Evolutionary conservation across 2,113 vertebrate genomes (phyloP), one percentile per base, ranked within the genome.

Genomic region (Python bivittatus): DNA sequence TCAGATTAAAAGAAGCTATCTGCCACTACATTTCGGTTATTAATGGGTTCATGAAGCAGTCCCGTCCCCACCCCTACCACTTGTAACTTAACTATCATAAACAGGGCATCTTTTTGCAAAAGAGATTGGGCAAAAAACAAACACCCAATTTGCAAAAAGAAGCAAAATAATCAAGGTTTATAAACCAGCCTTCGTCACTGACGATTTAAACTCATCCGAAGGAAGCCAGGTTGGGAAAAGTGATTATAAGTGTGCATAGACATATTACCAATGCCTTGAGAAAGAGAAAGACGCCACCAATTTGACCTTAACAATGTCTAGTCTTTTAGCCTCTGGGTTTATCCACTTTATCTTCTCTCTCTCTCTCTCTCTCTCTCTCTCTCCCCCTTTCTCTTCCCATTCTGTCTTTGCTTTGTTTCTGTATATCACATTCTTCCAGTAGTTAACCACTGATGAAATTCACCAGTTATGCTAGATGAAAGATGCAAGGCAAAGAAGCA

Each of bases 221-320:
- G 17, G 7, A 48, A 48, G 48, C 48, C 48, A 48, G 48, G 5
- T 48, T 48, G 48, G 48, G 48, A 48, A 48, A 48, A 48, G 4
- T 48, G 48, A 48, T 48, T 48, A 3, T 48, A 48, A 48, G 7
- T 48, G 48, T 48, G 7, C 97, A 97, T 1, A 6, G 94, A 96
- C 96, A 97, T 96, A 97, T 97, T 97, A 94, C 93, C 95, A 93
- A 88, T 93, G 68, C 90, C 87, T 91, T 64, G 90, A 61, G 93
- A 92, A 91, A 93, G 90, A 90, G 42, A 64, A 64, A n/a, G 27
- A 12, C 42, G 23, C 60, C 29, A 93, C 3, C 10, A 38, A 84
- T 96, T 92, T 93, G 90, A 90, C 97, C 17, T 96, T 91, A 96
- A 92, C 95, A 95, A 92, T 96, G 95, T 92, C 92, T 93, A 95